Evolutionary conservation across 1,140 invertebrate species (phyloP).

Genomic region (Drosophila kohkoa): DNA sequence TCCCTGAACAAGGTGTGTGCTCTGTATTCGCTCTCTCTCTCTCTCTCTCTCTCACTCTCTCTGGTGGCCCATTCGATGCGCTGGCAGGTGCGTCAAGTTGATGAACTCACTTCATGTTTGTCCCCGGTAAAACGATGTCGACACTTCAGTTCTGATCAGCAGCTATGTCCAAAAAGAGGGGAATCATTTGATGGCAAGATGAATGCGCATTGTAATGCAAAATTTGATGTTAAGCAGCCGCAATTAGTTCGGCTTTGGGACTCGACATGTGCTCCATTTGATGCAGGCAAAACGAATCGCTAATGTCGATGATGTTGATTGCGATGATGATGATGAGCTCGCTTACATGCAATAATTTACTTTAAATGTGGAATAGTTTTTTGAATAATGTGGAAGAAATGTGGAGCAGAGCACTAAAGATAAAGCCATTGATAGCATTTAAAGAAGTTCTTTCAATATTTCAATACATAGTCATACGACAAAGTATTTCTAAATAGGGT

Average conservation of each 20-base stretch:
- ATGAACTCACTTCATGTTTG: constrained; percentile 43
- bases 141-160: constrained; percentile 46
- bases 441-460: too few species aligned
- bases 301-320: background rate
- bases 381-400: background rate
- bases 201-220: constrained; percentile 66
- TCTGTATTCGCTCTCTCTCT: background rate
- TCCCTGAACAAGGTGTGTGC: constrained; percentile 57
- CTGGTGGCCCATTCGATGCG: constrained; percentile 58
- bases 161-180: background rate
- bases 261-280: constrained; percentile 32
- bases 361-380: background rate
- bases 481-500: too few species aligned
- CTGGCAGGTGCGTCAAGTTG: constrained; percentile 59
- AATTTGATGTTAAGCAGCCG: constrained; percentile 48
- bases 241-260: constrained; percentile 45
- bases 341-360: background rate
- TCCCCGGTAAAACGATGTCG: constrained; percentile 30
- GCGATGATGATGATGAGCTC: background rate
- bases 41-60: too few species aligned
- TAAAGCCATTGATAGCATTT: too few species aligned
- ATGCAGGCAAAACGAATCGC: constrained; percentile 16
- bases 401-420: background rate
- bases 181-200: constrained; percentile 59
- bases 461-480: too few species aligned